Conservation (phyloP, 2,113 vertebrate species). For the Anarhynchus alexandrinus region DNA sequence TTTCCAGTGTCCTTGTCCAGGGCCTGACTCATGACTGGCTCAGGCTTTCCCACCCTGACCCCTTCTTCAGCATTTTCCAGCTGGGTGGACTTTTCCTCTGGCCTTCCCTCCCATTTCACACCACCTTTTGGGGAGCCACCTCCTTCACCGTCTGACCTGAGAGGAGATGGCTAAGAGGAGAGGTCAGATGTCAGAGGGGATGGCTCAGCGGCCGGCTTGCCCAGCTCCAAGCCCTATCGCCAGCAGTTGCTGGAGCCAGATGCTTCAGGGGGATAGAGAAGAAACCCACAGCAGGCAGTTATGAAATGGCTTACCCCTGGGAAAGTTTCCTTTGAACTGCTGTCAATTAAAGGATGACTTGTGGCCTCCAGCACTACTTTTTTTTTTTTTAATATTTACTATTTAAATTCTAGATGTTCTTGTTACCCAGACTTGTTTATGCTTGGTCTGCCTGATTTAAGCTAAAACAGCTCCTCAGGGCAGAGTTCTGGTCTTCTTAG, state of each 20-base stretch:
- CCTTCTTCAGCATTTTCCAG: background rate
- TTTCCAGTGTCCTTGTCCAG: background rate
- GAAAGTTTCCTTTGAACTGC: conserved; percentile 42
- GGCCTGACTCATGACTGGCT: background rate
- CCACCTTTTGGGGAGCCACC: background rate
- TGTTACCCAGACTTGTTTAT: background rate
- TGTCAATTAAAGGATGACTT: conserved; percentile 34
- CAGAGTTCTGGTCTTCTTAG: conserved; percentile 19
- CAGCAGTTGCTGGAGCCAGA: background rate
- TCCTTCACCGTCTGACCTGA: fast-evolving
- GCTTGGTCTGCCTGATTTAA: conserved; percentile 18
- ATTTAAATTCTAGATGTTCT: conserved; percentile 40
- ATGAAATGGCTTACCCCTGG: background rate
- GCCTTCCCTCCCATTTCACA: fast-evolving
- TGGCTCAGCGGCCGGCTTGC: background rate
- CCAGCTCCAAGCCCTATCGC: fast-evolving
- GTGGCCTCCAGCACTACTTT: background rate
- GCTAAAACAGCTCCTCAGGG: conserved; percentile 24
- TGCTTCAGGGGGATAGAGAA: background rate
- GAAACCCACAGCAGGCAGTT: background rate
- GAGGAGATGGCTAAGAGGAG: background rate
- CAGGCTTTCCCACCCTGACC: background rate
- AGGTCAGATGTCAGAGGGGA: background rate
- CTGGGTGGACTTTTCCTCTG: background rate
- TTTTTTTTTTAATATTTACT: background rate